Conservation (phyloP, 2,113 vertebrate genomes). For the Polyodon spathula region DNA sequence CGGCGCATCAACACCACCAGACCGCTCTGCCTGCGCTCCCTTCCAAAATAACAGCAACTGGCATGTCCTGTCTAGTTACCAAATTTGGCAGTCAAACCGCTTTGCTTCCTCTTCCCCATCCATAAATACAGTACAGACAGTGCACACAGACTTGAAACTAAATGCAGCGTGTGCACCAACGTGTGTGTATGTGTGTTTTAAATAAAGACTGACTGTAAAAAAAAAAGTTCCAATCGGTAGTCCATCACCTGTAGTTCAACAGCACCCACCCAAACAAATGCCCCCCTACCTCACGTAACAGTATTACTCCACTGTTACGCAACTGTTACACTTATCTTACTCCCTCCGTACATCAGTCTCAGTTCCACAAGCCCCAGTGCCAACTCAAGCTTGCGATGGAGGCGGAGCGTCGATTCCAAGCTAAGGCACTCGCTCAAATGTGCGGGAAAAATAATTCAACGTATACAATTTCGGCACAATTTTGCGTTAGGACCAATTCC, state of each 20-base stretch:
- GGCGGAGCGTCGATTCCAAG: slow-evolving; percentile 46
- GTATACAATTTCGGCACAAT: no score
- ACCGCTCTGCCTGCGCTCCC: slow-evolving; percentile 35
- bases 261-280: no score
- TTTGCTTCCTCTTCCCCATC: slow-evolving; percentile 19
- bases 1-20: slow-evolving; percentile 50
- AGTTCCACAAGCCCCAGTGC: slow-evolving; percentile 24
- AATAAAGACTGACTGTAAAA: no score
- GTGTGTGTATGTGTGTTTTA: no score
- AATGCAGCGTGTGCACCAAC: no score
- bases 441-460: slow-evolving; percentile 22
- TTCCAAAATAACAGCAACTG: slow-evolving; percentile 37
- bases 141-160: no score
- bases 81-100: slow-evolving; percentile 25
- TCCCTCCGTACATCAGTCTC: slow-evolving; percentile 30
- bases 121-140: no score
- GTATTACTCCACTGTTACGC: slow-evolving; percentile 15
- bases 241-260: no score
- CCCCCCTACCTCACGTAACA: slow-evolving; percentile 9
- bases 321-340: slow-evolving; percentile 30
- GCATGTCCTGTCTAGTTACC: slow-evolving; percentile 38
- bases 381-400: slow-evolving; percentile 42
- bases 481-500: no score
- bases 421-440: slow-evolving; percentile 48
- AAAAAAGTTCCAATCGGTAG: no score